Evolutionary conservation across 2,888 invertebrate species (phyloP).

Genomic region (Meandrusa payeni): DNA sequence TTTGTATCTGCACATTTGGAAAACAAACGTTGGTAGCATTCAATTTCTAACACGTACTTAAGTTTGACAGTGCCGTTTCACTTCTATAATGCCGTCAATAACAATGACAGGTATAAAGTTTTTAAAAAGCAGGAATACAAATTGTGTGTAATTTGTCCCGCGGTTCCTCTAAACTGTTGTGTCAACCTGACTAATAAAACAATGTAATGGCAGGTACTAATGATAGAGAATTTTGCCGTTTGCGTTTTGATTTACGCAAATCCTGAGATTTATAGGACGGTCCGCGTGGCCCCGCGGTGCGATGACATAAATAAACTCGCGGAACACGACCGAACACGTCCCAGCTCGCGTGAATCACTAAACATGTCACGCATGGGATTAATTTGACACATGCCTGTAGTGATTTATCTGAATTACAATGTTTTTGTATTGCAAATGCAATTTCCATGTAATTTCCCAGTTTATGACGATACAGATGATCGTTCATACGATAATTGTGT

Average conservation of each 20-base stretch:
- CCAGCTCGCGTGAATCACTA: conserved; percentile 31
- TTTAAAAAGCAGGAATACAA: not conserved
- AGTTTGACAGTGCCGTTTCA: too few relatives aligned
- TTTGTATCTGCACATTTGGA: too few relatives aligned
- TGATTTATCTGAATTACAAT: conserved; percentile 30
- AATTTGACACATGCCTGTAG: conserved; percentile 50
- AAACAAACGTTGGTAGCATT: too few relatives aligned
- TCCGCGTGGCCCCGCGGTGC: conserved; percentile 42
- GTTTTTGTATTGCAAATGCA: conserved; percentile 21
- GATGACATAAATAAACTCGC: conserved; percentile 53
- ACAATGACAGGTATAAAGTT: too few relatives aligned
- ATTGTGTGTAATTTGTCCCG: conserved; percentile 2
- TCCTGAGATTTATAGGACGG: conserved; percentile 38
- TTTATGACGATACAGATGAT: too few relatives aligned
- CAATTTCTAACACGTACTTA: too few relatives aligned
- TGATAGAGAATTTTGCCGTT: conserved; percentile 20
- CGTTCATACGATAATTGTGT: too few relatives aligned
- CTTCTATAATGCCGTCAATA: too few relatives aligned
- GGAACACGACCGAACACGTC: conserved; percentile 46
- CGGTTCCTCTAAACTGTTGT: conserved; percentile 7
- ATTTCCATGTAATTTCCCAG: conserved; percentile 12
- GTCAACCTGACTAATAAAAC: conserved; percentile 13
- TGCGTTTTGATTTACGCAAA: conserved; percentile 31
- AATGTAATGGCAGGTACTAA: conserved; percentile 20
- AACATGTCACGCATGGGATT: conserved; percentile 45